These are phyloP conservation scores for Phainopepla nitens DNA, from an alignment of 2,113 vertebrate genomes.

Conservation along the genomic window DNA sequence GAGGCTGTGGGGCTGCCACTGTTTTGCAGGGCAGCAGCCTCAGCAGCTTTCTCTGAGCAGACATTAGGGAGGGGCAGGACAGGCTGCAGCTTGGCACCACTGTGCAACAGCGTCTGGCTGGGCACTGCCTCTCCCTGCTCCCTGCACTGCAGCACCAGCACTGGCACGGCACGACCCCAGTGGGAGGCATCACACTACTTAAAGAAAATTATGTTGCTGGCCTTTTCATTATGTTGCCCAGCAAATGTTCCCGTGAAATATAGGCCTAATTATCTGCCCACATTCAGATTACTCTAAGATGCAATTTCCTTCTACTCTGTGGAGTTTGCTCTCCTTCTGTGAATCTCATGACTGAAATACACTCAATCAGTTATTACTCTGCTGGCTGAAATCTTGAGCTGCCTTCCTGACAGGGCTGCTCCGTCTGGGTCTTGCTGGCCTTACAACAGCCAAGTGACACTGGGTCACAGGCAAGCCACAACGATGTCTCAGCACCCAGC, in stretches of 20 bases:
- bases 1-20: background rate
- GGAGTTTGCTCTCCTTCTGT: constrained; percentile 36
- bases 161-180: background rate
- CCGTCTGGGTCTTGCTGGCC: rapidly evolving
- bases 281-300: constrained; percentile 39
- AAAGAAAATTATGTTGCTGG: constrained; percentile 45
- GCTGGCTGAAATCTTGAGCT: constrained; percentile 20
- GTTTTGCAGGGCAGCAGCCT: background rate
- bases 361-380: constrained; percentile 55
- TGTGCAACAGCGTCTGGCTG: background rate
- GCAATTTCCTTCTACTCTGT: constrained; percentile 49
- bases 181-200: constrained; percentile 30
- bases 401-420: background rate
- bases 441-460: background rate
- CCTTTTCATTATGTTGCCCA: constrained; percentile 65
- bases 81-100: background rate
- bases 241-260: constrained; percentile 65
- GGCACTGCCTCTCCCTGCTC: background rate
- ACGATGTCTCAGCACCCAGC: background rate
- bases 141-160: background rate
- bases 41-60: background rate
- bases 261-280: constrained; percentile 61
- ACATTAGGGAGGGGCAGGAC: background rate
- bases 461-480: background rate
- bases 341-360: constrained; percentile 43